phyloP scores from a whole-genome alignment of 2,888 invertebrate species.

The Didymodactylos carnosus region DNA sequence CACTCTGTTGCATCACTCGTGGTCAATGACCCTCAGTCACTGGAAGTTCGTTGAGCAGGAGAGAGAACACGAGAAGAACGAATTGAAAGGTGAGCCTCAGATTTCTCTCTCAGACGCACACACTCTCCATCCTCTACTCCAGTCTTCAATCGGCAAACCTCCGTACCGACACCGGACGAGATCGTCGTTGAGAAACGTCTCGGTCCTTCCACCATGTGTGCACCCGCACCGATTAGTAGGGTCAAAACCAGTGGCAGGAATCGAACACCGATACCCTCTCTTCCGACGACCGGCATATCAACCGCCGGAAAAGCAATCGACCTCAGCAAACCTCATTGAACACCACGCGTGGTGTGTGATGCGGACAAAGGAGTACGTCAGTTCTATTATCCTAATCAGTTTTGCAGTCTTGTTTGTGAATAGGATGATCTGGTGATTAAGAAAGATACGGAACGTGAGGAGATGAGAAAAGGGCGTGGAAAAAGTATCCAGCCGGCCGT shows the following conservation, averaged over 20 bases:
- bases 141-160: too few species aligned
- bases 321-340: constrained; percentile 30
- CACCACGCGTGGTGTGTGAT: constrained; percentile 29
- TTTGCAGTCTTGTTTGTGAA: not conserved
- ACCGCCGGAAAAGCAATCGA: constrained; percentile 33
- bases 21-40: constrained; percentile 29
- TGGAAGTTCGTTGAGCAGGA: constrained; percentile 31
- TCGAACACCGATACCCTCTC: constrained; percentile 18
- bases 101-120: constrained; percentile 20
- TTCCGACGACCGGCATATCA: constrained; percentile 19
- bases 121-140: too few species aligned
- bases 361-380: constrained; percentile 23
- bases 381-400: not conserved
- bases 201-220: too few species aligned
- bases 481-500: constrained; percentile 33
- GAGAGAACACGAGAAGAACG: constrained; percentile 32
- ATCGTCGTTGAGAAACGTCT: too few species aligned
- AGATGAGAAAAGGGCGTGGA: constrained; percentile 34
- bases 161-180: too few species aligned
- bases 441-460: constrained; percentile 32
- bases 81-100: constrained; percentile 23
- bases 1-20: constrained; percentile 26
- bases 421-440: constrained; percentile 31
- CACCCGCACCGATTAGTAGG: constrained; percentile 20
- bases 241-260: constrained; percentile 18